Conservation (phyloP, 1,140 invertebrate species). For the Micrasema minimum region DNA sequence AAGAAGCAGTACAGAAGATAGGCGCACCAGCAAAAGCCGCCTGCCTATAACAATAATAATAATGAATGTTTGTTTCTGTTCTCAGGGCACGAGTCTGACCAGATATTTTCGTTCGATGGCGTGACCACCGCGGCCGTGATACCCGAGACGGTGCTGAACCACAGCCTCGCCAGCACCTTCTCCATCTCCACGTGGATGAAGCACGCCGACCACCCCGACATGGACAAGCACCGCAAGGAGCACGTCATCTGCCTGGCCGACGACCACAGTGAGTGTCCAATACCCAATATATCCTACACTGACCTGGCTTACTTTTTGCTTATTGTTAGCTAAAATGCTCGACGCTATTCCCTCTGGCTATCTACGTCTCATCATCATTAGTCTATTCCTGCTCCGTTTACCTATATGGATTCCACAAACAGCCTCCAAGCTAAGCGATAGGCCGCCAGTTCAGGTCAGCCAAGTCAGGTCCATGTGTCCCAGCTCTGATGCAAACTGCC, state of each 20-base stretch:
- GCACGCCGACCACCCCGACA: constrained; percentile 75
- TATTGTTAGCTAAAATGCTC: no score
- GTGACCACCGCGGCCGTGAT: constrained; percentile 86
- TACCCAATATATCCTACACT: not conserved
- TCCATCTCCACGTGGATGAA: constrained; percentile 94
- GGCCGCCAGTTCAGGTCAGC: no score
- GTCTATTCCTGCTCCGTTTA: no score
- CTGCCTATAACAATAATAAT: no score
- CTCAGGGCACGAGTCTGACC: constrained; percentile 73
- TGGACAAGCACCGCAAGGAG: constrained; percentile 92
- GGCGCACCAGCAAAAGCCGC: no score
- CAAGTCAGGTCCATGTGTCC: no score
- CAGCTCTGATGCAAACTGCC: no score
- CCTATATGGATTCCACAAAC: no score
- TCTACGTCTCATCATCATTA: no score
- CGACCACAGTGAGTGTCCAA: constrained; percentile 86
- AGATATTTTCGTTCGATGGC: constrained; percentile 95
- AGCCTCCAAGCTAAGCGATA: no score
- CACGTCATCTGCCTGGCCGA: constrained; percentile 96
- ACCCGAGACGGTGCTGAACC: constrained; percentile 78
- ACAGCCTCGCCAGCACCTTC: constrained; percentile 83
- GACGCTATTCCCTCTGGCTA: no score
- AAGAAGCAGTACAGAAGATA: not conserved
- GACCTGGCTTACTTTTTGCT: no score
- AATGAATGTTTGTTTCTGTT: not conserved